Conservation (phyloP, 2,797 vertebrate genomes). For the Sebastes oblongus region DNA sequence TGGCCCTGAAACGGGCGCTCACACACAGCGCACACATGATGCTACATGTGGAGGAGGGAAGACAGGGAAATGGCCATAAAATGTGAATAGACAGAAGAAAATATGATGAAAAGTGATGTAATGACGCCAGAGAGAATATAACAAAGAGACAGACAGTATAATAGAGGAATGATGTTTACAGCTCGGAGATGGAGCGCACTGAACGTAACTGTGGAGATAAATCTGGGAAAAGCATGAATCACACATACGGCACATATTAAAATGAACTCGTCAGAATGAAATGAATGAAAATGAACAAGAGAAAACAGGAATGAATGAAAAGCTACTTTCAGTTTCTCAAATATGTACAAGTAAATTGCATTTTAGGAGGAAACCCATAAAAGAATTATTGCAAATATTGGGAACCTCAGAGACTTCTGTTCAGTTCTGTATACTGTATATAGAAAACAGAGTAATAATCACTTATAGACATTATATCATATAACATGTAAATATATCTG, state of each 20-base stretch:
- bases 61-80: constrained; percentile 1
- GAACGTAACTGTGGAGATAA: constrained; percentile 30
- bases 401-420: not conserved
- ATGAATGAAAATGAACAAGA: not conserved
- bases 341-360: not conserved
- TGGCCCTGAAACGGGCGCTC: constrained; percentile 82
- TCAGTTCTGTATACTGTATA: not conserved
- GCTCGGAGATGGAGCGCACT: not conserved
- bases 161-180: not conserved
- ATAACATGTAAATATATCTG: not conserved
- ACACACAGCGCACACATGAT: constrained; percentile 83
- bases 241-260: not conserved
- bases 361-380: not conserved
- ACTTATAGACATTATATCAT: not conserved
- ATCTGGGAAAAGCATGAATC: constrained; percentile 11
- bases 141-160: not conserved
- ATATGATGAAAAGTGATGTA: not conserved
- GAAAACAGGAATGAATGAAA: not conserved
- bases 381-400: not conserved
- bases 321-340: not conserved
- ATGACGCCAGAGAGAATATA: not conserved
- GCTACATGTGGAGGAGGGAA: constrained; percentile 76
- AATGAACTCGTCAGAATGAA: not conserved
- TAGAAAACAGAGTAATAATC: not conserved
- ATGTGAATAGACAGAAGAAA: constrained; percentile 3